These are phyloP conservation scores for Chlorops oryzae DNA, from an alignment of 1,140 invertebrate species.

Conservation along the genomic window DNA sequence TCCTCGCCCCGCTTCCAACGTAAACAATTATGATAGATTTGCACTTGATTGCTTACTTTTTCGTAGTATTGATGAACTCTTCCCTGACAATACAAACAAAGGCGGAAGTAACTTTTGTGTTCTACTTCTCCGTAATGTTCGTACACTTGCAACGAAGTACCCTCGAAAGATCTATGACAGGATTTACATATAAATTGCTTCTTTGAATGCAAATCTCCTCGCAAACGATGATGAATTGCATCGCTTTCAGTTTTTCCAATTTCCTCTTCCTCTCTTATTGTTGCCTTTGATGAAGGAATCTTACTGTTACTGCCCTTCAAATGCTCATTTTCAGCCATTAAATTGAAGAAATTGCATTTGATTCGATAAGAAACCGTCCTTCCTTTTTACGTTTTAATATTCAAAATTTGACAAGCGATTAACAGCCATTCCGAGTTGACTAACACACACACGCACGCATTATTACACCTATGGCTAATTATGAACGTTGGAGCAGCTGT, in stretches of 20 bases:
- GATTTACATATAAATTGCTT: slow-evolving; percentile 27
- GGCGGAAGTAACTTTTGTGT: slow-evolving; percentile 11
- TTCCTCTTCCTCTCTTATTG: neutral
- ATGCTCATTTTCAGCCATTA: neutral
- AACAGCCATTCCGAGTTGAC: no score
- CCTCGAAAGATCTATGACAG: slow-evolving; percentile 21
- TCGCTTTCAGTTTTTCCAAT: slow-evolving; percentile 28
- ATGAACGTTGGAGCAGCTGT: no score
- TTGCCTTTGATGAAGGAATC: neutral
- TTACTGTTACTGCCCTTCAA: neutral
- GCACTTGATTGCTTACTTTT: neutral
- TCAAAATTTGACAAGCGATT: no score
- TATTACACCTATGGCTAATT: no score
- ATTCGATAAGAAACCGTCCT: no score
- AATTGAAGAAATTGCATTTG: slow-evolving; percentile 3
- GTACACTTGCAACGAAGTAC: slow-evolving; percentile 27
- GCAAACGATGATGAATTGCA: slow-evolving; percentile 33
- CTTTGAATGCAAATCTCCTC: slow-evolving; percentile 23
- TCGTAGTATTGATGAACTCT: slow-evolving; percentile 14
- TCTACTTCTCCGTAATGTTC: slow-evolving; percentile 25
- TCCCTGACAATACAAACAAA: slow-evolving; percentile 32
- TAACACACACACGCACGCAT: no score
- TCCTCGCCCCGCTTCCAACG: slow-evolving; percentile 16
- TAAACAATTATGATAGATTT: slow-evolving; percentile 16
- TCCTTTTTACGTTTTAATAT: no score